Evolutionary conservation across 30 jellyfish, hydroid and myxozoan species (phyloP).

Genomic region (Pelagia noctiluca): DNA sequence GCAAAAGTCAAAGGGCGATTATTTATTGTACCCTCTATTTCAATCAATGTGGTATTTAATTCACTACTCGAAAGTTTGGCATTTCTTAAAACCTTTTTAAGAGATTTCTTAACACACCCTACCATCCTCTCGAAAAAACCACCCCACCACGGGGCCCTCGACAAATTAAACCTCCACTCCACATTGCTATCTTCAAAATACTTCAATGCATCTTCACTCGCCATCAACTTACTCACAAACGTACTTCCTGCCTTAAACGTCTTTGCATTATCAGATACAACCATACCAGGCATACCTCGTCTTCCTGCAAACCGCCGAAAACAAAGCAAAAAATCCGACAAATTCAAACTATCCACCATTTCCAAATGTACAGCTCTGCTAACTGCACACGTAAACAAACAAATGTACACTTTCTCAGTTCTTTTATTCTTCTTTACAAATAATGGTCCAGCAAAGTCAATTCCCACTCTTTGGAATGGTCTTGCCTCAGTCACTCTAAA

Average conservation of each 20-base stretch:
- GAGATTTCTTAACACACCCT: slow-evolving; percentile 38
- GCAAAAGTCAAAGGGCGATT: slow-evolving; percentile 28
- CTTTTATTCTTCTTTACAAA: not conserved
- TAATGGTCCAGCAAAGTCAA: slow-evolving; percentile 53
- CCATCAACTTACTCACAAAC: slow-evolving; percentile 15
- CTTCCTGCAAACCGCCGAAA: no score
- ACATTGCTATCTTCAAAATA: slow-evolving; percentile 5
- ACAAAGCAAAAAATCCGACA: slow-evolving; percentile 24
- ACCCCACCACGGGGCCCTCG: slow-evolving; percentile 70
- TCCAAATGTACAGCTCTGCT: slow-evolving; percentile 57
- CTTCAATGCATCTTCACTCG: slow-evolving; percentile 45
- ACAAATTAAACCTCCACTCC: slow-evolving; percentile 26
- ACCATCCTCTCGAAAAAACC: slow-evolving; percentile 61
- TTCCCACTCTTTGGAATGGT: slow-evolving; percentile 48
- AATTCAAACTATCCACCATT: no score
- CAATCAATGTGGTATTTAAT: slow-evolving; percentile 8
- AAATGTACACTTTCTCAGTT: no score
- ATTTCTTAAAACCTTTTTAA: slow-evolving; percentile 44
- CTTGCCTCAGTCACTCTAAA: slow-evolving; percentile 26
- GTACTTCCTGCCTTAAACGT: no score
- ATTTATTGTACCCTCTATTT: slow-evolving; percentile 38
- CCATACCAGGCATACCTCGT: no score
- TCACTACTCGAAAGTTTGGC: slow-evolving; percentile 18
- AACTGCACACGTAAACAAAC: slow-evolving; percentile 41
- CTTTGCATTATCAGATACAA: no score